A percentile compares a stretch with the other conserved stretches of the same genome.
Evolutionary conservation across 92 coral and sea anemone species (phyloP).

Genomic region (Pocillopora grandis): DNA sequence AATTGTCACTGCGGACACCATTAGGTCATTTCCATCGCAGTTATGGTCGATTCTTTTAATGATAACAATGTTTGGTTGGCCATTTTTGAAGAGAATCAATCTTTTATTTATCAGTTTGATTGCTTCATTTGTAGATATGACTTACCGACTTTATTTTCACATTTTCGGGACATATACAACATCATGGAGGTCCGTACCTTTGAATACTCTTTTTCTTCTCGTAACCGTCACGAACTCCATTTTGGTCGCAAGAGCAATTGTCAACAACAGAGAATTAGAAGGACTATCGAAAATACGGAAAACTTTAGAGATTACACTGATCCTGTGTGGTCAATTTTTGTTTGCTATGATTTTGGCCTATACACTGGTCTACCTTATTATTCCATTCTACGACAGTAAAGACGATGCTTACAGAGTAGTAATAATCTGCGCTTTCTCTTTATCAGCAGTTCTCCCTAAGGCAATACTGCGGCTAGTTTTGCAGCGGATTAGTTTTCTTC

Average conservation of each 20-base stretch:
- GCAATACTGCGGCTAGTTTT: conserved; percentile 42
- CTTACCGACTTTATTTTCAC: conserved; percentile 47
- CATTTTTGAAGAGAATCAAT: conserved; percentile 46
- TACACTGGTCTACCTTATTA: conserved; percentile 29
- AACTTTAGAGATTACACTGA: not conserved
- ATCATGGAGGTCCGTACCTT: conserved; percentile 51
- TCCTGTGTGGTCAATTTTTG: conserved; percentile 11
- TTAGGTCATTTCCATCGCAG: conserved; percentile 47
- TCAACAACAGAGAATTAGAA: not conserved
- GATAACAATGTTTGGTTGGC: not conserved
- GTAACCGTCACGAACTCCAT: conserved; percentile 36
- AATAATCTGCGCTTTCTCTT: conserved; percentile 32
- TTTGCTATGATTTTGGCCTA: conserved; percentile 36
- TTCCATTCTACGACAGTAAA: conserved; percentile 18
- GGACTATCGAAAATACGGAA: not conserved
- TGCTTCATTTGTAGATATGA: conserved; percentile 56
- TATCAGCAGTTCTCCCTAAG: conserved; percentile 40
- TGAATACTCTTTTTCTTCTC: conserved; percentile 41
- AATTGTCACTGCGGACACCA: conserved; percentile 34
- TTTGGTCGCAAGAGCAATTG: conserved; percentile 39
- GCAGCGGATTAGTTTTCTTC: conserved; percentile 34
- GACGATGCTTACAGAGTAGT: conserved; percentile 32
- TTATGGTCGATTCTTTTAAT: conserved; percentile 46
- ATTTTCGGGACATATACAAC: conserved; percentile 46
- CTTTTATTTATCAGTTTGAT: conserved; percentile 44